Conservation (phyloP, 2,888 invertebrate species). For the Diplolepis rosae region DNA sequence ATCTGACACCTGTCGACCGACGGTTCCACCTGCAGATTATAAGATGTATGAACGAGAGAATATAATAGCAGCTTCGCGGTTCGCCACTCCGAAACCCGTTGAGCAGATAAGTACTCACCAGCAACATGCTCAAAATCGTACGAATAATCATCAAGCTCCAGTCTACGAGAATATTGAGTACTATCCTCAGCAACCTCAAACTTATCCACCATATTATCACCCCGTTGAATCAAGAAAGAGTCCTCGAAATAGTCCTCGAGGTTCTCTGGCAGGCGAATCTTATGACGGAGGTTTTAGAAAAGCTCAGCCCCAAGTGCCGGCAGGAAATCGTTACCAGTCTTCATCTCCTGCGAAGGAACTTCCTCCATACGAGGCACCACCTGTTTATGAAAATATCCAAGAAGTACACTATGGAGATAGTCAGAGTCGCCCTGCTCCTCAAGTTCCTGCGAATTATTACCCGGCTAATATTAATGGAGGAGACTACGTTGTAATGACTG, state of each 20-base stretch:
- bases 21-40: conserved; percentile 71
- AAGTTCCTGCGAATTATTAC: conserved; percentile 70
- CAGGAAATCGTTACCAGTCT: conserved; percentile 77
- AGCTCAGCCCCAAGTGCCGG: conserved; percentile 88
- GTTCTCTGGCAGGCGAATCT: conserved; percentile 67
- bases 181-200: conserved; percentile 78
- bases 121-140: conserved; percentile 63
- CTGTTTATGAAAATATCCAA: conserved; percentile 80
- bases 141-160: conserved; percentile 72
- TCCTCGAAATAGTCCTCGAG: conserved; percentile 70
- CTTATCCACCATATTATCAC: conserved; percentile 80
- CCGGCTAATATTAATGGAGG: conserved; percentile 82
- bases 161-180: conserved; percentile 91
- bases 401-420: conserved; percentile 73
- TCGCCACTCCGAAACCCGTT: conserved; percentile 84
- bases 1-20: conserved; percentile 55
- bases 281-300: conserved; percentile 79
- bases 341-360: conserved; percentile 76
- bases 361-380: conserved; percentile 76
- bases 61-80: conserved; percentile 85
- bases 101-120: conserved; percentile 77
- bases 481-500: conserved; percentile 90
- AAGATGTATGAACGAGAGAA: conserved; percentile 83
- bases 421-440: conserved; percentile 73
- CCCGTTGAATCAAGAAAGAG: conserved; percentile 74